phyloP scores from a whole-genome alignment of 2,888 invertebrate genomes.

The Magallana nippona region DNA sequence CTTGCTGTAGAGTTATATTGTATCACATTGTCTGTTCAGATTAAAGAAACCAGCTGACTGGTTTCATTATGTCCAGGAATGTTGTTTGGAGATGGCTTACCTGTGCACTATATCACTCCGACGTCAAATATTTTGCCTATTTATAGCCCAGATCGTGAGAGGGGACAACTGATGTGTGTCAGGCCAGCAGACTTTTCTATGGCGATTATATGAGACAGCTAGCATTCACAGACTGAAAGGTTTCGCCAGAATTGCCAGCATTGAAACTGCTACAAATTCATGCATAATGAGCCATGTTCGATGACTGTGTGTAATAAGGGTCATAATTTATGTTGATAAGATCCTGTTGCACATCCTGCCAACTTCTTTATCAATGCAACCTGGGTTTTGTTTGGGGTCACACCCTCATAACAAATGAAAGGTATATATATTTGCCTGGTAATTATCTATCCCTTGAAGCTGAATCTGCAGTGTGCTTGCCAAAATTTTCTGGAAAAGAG shows the following conservation, averaged over 20 bases:
- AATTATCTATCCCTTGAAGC: constrained; percentile 25
- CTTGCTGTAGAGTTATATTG: neutral
- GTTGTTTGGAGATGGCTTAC: neutral
- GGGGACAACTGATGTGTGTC: constrained; percentile 5
- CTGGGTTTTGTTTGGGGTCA: constrained; percentile 25
- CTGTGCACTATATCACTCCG: constrained; percentile 11
- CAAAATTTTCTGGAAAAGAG: neutral
- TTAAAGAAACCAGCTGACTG: constrained; percentile 27
- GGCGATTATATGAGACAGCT: neutral
- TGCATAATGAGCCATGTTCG: constrained; percentile 6
- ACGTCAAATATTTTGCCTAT: constrained; percentile 31
- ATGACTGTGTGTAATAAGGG: neutral
- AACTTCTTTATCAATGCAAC: constrained; percentile 26
- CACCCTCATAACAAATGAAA: constrained; percentile 23
- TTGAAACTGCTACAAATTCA: neutral
- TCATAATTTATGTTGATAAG: constrained; percentile 16
- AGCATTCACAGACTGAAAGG: neutral
- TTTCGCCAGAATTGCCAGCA: no score
- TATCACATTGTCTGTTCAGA: neutral
- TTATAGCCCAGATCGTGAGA: constrained; percentile 19
- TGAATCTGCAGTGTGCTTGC: constrained; percentile 3
- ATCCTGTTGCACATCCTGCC: neutral
- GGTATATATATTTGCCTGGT: neutral
- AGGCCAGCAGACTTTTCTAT: neutral
- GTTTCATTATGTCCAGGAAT: constrained; percentile 9